Conservation (phyloP, 2,797 vertebrate species). For the Nyctalus aviator region DNA sequence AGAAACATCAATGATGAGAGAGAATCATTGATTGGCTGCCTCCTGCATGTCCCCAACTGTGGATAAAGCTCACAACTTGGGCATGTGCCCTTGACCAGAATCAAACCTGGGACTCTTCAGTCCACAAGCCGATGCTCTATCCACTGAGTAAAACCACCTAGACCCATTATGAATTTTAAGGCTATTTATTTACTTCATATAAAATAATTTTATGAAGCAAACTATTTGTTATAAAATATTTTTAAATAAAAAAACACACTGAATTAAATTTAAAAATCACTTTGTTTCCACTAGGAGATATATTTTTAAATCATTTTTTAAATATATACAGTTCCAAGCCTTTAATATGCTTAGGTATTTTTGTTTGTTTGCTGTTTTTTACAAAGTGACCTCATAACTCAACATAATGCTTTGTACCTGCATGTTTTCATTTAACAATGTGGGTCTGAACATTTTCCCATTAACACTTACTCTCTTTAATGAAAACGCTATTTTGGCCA, state of each 20-base stretch:
- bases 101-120: too few species aligned
- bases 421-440: conserved; percentile 66
- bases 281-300: not conserved
- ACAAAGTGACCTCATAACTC: conserved; percentile 35
- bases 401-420: conserved; percentile 30
- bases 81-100: too few species aligned
- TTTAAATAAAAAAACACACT: conserved; percentile 3
- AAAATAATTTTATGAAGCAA: conserved; percentile 53
- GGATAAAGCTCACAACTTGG: too few species aligned
- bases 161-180: not conserved
- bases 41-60: too few species aligned
- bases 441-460: conserved; percentile 45
- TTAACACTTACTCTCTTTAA: conserved; percentile 69
- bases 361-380: not conserved
- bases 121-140: too few species aligned
- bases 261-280: not conserved
- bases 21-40: too few species aligned
- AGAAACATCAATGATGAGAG: too few species aligned
- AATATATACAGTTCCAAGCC: not conserved
- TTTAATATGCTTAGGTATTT: conserved; percentile 18
- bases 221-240: not conserved
- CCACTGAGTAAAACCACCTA: too few species aligned
- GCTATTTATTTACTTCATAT: not conserved
- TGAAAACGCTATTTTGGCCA: conserved; percentile 67
- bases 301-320: conserved; percentile 19